These are phyloP conservation scores for Rhagologus leucostigma DNA, from an alignment of 2,113 vertebrate genomes.

Conservation along the genomic window DNA sequence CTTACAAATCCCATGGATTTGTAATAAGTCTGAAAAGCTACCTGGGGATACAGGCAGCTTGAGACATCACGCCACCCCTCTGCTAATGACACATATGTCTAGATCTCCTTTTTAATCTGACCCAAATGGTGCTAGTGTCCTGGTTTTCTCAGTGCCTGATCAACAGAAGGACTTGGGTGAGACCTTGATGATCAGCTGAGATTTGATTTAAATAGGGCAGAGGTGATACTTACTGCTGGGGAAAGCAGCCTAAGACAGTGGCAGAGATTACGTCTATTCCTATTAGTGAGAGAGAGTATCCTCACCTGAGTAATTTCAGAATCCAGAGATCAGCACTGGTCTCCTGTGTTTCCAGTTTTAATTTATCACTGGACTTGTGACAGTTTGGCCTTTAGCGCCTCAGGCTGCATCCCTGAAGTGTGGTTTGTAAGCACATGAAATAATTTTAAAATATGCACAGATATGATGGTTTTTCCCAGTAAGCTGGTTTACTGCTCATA, in stretches of 20 bases:
- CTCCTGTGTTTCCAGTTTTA: background rate
- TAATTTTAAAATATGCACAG: background rate
- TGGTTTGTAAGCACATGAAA: background rate
- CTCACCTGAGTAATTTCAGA: background rate
- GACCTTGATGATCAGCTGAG: background rate
- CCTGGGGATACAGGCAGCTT: background rate
- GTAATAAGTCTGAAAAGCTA: background rate
- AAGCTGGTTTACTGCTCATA: background rate
- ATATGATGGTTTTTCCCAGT: background rate
- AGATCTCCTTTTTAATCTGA: constrained; percentile 18
- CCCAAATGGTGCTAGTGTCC: background rate
- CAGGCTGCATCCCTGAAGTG: background rate
- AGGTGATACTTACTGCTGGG: background rate
- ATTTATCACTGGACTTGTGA: background rate
- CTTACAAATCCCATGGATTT: constrained; percentile 12
- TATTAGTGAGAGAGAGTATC: background rate
- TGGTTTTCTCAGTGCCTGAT: constrained; percentile 9
- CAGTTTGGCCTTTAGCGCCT: background rate
- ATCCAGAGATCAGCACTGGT: background rate
- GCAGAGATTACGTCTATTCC: background rate
- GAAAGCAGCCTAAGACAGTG: background rate
- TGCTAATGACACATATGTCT: background rate
- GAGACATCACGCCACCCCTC: background rate
- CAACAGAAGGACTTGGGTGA: background rate
- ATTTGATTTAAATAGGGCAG: constrained; percentile 27